Evolutionary conservation across 1,140 invertebrate species (phyloP).

Genomic region (Tenebrio molitor): DNA sequence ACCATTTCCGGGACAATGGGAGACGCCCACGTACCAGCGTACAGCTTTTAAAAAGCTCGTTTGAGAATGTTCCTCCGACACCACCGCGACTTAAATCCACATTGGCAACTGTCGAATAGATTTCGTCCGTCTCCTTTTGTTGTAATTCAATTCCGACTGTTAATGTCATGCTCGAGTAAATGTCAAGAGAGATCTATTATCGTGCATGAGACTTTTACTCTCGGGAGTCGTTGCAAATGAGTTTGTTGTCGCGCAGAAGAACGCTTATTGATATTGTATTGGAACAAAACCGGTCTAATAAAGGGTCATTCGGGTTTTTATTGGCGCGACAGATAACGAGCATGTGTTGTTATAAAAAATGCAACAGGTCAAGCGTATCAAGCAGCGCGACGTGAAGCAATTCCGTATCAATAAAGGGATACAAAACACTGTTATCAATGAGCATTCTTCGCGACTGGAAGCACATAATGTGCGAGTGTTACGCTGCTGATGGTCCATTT

Average conservation of each 20-base stretch:
- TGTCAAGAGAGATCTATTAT: conserved; percentile 27
- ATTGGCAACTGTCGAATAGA: conserved; percentile 18
- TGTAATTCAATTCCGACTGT: conserved; percentile 24
- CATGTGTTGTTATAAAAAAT: not conserved
- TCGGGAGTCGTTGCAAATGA: not conserved
- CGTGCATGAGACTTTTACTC: conserved; percentile 12
- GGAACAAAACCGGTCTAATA: conserved; percentile 38
- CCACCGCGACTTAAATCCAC: not conserved
- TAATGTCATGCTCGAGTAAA: conserved; percentile 35
- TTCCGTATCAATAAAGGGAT: not conserved
- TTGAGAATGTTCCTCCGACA: not conserved
- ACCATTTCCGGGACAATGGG: conserved; percentile 29
- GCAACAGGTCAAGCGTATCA: conserved; percentile 13
- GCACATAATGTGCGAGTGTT: too few relatives aligned
- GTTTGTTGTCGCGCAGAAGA: conserved; percentile 6
- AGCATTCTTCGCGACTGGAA: not conserved
- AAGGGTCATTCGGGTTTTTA: conserved; percentile 11
- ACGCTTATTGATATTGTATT: conserved; percentile 9
- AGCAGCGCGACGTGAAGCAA: not conserved
- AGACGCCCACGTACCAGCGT: conserved; percentile 3
- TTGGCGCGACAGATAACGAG: not conserved
- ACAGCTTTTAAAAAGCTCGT: conserved; percentile 4
- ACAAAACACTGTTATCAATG: conserved; percentile 9
- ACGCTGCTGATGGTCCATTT: too few relatives aligned
- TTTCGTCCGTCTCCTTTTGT: not conserved